These are phyloP conservation scores for Eupithecia tripunctaria DNA, from an alignment of 2,888 invertebrate genomes.

Conservation along the genomic window DNA sequence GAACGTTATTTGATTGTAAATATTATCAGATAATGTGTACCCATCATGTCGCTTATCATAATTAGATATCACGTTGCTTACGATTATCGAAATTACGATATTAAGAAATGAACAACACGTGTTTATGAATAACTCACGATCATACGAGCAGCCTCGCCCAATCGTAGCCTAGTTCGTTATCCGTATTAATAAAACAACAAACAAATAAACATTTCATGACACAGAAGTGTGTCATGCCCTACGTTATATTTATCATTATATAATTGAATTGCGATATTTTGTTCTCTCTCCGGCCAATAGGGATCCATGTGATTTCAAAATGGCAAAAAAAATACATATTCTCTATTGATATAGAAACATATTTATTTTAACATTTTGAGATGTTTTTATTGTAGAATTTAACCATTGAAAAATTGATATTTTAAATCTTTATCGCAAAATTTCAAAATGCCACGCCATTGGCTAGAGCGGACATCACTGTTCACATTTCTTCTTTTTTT, in stretches of 20 bases:
- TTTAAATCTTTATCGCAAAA: too few species aligned
- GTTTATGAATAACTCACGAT: conserved; percentile 32
- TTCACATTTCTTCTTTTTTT: too few species aligned
- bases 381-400: too few species aligned
- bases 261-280: background rate
- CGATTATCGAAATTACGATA: conserved; percentile 11
- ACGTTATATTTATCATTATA: background rate
- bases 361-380: too few species aligned
- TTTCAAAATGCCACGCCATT: too few species aligned
- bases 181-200: conserved; percentile 13
- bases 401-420: too few species aligned
- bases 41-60: background rate
- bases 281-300: background rate
- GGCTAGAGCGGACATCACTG: too few species aligned
- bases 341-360: too few species aligned
- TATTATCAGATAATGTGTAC: background rate
- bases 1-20: background rate
- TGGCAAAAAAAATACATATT: too few species aligned
- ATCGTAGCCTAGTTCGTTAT: conserved; percentile 36
- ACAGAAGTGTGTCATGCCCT: background rate
- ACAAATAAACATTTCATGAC: conserved; percentile 12
- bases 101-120: conserved; percentile 28
- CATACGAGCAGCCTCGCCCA: conserved; percentile 42
- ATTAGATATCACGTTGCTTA: background rate
- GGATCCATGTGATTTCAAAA: too few species aligned